Evolutionary conservation across 2,888 invertebrate genomes (phyloP).

Genomic region (Suillia variegata): DNA sequence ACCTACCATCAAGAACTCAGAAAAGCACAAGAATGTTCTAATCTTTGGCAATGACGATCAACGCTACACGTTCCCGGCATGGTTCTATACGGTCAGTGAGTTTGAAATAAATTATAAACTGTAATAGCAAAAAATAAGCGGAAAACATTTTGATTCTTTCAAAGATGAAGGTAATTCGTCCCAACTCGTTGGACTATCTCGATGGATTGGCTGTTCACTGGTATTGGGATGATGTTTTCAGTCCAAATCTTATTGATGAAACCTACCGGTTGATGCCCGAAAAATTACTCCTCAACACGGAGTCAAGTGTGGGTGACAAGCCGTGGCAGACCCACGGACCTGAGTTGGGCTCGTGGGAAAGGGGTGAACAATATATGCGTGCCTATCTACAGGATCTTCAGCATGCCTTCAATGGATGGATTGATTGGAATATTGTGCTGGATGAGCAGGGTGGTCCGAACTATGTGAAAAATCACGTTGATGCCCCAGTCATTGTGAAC

Average conservation of each 20-base stretch:
- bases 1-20: slow-evolving; percentile 69
- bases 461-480: slow-evolving; percentile 66
- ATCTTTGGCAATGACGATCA: slow-evolving; percentile 83
- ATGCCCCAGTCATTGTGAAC: slow-evolving; percentile 71
- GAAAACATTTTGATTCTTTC: not conserved
- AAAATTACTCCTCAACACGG: slow-evolving; percentile 79
- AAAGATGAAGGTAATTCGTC: slow-evolving; percentile 65
- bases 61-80: slow-evolving; percentile 69
- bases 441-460: slow-evolving; percentile 82
- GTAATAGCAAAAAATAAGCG: not conserved
- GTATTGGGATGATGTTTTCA: slow-evolving; percentile 73
- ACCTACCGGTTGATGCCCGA: slow-evolving; percentile 70
- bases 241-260: slow-evolving; percentile 66
- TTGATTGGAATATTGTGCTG: slow-evolving; percentile 92
- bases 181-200: slow-evolving; percentile 67
- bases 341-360: slow-evolving; percentile 75
- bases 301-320: slow-evolving; percentile 74
- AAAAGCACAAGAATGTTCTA: slow-evolving; percentile 67
- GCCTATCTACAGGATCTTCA: slow-evolving; percentile 77
- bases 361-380: slow-evolving; percentile 72
- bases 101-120: not conserved
- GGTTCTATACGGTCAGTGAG: slow-evolving; percentile 67
- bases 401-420: slow-evolving; percentile 82
- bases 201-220: slow-evolving; percentile 86
- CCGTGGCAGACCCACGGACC: slow-evolving; percentile 66